These are phyloP conservation scores for Ardeotis arabs DNA, from an alignment of 2,113 vertebrate species.

Conservation along the genomic window DNA sequence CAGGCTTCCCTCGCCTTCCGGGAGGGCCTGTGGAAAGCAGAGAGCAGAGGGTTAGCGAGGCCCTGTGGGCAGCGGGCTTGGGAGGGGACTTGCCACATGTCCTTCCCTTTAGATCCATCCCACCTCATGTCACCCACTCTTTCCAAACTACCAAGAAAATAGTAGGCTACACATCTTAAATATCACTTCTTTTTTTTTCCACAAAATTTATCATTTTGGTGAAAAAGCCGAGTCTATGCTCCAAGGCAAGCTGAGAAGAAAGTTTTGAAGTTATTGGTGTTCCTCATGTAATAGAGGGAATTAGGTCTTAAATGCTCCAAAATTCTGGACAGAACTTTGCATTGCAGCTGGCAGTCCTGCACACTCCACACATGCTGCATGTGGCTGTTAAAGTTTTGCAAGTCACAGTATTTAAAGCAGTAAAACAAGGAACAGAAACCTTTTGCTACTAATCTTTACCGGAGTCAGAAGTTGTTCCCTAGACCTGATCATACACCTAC, in stretches of 20 bases:
- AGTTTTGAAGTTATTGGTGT: not conserved
- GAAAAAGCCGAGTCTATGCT: not conserved
- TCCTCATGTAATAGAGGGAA: fast-evolving
- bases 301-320: not conserved
- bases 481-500: no score
- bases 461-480: not conserved
- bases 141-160: not conserved
- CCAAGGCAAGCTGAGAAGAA: not conserved
- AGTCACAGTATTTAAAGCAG: not conserved
- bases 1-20: conserved; percentile 90
- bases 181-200: fast-evolving
- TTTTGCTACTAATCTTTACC: not conserved
- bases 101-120: not conserved
- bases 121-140: fast-evolving
- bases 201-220: fast-evolving
- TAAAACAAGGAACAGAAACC: not conserved
- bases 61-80: fast-evolving
- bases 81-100: fast-evolving
- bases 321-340: not conserved
- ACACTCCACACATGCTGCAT: fast-evolving
- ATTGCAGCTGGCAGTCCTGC: fast-evolving
- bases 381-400: not conserved
- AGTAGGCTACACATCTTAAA: not conserved
- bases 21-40: conserved; percentile 84
- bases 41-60: conserved; percentile 32